Conservation (phyloP, 1,140 invertebrate species). For the Galleria mellonella region DNA sequence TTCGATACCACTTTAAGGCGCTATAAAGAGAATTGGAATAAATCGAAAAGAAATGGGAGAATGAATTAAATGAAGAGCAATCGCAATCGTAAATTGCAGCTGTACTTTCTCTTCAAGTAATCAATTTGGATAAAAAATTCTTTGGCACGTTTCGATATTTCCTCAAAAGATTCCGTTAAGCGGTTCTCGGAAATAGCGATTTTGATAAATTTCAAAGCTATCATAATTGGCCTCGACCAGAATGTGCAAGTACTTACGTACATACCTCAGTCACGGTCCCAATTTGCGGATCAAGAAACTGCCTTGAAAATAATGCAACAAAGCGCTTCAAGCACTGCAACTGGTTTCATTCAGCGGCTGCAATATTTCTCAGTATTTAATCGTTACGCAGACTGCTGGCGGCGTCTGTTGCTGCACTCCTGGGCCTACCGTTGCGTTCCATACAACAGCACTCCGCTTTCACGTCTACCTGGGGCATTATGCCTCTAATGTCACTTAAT, state of each 20-base stretch:
- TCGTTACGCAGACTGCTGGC: constrained; percentile 2
- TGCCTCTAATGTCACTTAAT: constrained; percentile 72
- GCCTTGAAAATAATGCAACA: background rate
- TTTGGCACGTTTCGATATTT: no score
- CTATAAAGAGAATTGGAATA: constrained; percentile 4
- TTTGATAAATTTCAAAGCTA: no score
- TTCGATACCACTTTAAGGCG: no score
- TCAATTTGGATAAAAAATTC: no score
- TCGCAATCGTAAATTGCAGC: constrained; percentile 35
- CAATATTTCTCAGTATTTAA: constrained; percentile 9
- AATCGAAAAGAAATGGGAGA: constrained; percentile 41
- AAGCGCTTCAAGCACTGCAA: constrained; percentile 7
- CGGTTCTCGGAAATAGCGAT: no score
- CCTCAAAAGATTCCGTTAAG: no score
- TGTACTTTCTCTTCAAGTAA: constrained; percentile 6
- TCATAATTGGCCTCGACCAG: no score
- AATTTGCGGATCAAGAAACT: background rate
- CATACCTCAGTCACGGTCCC: no score
- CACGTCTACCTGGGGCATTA: constrained; percentile 64
- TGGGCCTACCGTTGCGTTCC: constrained; percentile 41
- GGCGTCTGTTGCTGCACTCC: constrained; percentile 17
- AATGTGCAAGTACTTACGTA: no score
- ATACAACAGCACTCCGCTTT: constrained; percentile 54
- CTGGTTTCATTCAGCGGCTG: constrained; percentile 1
- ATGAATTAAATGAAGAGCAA: constrained; percentile 47